These are phyloP conservation scores for Sebastes vulpes DNA, from an alignment of 2,797 vertebrate species.

Conservation along the genomic window DNA sequence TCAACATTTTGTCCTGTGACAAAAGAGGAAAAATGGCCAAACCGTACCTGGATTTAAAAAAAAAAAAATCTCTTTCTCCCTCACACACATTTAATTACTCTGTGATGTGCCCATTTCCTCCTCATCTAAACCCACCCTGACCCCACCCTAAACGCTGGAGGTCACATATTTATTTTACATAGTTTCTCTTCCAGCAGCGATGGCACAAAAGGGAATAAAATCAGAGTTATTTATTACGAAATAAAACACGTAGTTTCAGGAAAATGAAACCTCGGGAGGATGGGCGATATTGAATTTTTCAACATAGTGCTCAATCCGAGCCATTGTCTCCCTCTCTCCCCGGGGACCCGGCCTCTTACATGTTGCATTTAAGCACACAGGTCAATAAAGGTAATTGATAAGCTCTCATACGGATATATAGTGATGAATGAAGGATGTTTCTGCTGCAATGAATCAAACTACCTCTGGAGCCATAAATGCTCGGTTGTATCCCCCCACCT, in stretches of 20 bases:
- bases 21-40: slow-evolving; percentile 35
- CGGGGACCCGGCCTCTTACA: slow-evolving; percentile 43
- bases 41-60: slow-evolving; percentile 12
- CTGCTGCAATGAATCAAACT: slow-evolving; percentile 59
- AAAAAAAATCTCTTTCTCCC: neutral
- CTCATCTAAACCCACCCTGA: slow-evolving; percentile 12
- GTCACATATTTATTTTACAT: slow-evolving; percentile 67
- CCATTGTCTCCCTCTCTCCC: slow-evolving; percentile 46
- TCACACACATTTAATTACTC: slow-evolving; percentile 24
- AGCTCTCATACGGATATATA: slow-evolving; percentile 74
- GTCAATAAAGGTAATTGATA: slow-evolving; percentile 83
- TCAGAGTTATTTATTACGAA: slow-evolving; percentile 69
- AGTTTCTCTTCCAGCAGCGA: slow-evolving; percentile 32
- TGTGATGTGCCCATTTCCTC: slow-evolving; percentile 11
- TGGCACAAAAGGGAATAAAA: slow-evolving; percentile 66
- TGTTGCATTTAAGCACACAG: slow-evolving; percentile 68
- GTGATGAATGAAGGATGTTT: slow-evolving; percentile 74
- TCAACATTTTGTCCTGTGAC: slow-evolving; percentile 41
- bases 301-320: slow-evolving; percentile 41
- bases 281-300: slow-evolving; percentile 67
- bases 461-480: slow-evolving; percentile 48
- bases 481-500: slow-evolving; percentile 25
- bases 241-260: slow-evolving; percentile 67
- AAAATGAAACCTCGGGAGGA: slow-evolving; percentile 71
- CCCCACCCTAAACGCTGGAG: slow-evolving; percentile 52